A percentile compares a stretch with the other conserved stretches of the same genome.
These are phyloP conservation scores for Acestrorhynchus altus DNA, from an alignment of 2,797 vertebrate species.

Conservation along the genomic window DNA sequence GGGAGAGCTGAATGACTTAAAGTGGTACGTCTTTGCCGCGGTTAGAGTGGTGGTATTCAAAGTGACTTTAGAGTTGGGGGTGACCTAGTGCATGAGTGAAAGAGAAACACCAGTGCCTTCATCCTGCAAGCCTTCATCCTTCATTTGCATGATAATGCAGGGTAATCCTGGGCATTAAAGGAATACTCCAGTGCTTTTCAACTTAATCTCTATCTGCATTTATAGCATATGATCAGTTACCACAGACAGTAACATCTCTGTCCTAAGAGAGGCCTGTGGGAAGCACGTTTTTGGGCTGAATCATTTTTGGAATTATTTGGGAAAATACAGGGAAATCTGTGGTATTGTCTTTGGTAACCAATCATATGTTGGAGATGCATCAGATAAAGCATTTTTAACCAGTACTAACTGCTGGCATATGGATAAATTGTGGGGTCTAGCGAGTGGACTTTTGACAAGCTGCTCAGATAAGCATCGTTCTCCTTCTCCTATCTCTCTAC, in stretches of 20 bases:
- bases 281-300: no score
- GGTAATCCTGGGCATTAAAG: constrained; percentile 26
- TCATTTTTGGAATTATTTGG: no score
- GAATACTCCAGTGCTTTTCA: neutral
- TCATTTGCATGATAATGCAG: constrained; percentile 24
- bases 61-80: constrained; percentile 44
- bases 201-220: neutral
- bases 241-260: neutral
- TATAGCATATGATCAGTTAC: neutral
- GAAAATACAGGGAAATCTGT: no score
- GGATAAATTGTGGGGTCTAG: neutral
- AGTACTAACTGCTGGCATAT: neutral
- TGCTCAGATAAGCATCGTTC: constrained; percentile 81
- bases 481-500: constrained; percentile 68
- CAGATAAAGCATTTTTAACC: no score
- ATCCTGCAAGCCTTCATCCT: neutral
- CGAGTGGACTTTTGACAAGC: constrained; percentile 77
- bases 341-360: no score
- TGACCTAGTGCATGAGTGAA: constrained; percentile 21
- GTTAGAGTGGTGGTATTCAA: constrained; percentile 30
- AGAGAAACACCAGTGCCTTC: neutral
- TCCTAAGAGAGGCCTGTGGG: neutral
- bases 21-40: constrained; percentile 28
- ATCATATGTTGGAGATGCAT: no score
- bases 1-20: constrained; percentile 25